Evolutionary conservation across 1,140 invertebrate species (phyloP).

Genomic region (Calephelis nemesis): DNA sequence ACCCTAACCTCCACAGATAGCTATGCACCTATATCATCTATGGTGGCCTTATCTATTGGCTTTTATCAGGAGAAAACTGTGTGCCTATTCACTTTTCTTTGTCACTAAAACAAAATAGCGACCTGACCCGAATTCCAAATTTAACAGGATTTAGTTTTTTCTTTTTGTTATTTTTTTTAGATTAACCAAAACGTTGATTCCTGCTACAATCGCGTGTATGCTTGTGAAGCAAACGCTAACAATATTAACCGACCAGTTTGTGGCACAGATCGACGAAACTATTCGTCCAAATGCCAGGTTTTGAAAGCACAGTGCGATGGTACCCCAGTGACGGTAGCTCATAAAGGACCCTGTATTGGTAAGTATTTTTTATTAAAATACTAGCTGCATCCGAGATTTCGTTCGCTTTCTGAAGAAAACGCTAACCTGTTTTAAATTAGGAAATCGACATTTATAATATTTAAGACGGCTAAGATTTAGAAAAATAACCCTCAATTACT

Average conservation of each 20-base stretch:
- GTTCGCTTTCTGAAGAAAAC: no score
- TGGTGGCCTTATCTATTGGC: no score
- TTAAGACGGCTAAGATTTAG: no score
- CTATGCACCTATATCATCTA: no score
- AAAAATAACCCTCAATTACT: no score
- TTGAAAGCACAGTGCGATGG: constrained; percentile 86
- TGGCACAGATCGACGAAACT: constrained; percentile 89
- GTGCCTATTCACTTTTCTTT: no score
- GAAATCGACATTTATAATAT: no score
- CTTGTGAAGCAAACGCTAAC: constrained; percentile 52
- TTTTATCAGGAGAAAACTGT: no score
- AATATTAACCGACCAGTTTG: constrained; percentile 82
- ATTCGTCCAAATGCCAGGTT: constrained; percentile 88
- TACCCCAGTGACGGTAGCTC: constrained; percentile 83
- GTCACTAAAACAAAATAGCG: no score
- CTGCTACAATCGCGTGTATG: constrained; percentile 48
- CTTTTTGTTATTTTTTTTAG: constrained; percentile 12
- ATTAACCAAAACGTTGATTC: constrained; percentile 41
- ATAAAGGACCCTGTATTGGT: constrained; percentile 86
- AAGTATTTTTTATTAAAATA: constrained; percentile 37
- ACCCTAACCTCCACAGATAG: no score
- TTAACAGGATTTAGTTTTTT: not conserved
- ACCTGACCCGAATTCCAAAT: constrained; percentile 1
- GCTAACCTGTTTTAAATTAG: no score
- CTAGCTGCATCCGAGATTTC: no score